These are phyloP conservation scores for Falcunculus frontatus DNA, from an alignment of 2,113 vertebrate species.

Conservation along the genomic window DNA sequence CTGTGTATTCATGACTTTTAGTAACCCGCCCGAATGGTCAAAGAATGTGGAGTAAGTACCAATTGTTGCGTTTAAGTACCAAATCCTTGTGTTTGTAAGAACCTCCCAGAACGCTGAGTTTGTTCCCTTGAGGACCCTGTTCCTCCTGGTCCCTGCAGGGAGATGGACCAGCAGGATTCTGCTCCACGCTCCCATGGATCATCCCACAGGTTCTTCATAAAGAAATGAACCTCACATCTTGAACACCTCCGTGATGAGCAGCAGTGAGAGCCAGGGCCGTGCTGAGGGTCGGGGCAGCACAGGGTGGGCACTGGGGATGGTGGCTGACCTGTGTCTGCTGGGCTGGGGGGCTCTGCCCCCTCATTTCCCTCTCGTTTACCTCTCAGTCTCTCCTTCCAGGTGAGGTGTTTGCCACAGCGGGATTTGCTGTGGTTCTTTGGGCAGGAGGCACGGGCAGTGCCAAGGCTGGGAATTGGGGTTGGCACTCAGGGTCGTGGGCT, in stretches of 20 bases:
- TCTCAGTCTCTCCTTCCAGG: background rate
- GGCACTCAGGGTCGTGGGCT: background rate
- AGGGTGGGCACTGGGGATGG: background rate
- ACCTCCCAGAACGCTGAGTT: background rate
- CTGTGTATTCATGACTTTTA: constrained; percentile 99
- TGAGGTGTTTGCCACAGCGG: background rate
- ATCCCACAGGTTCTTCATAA: background rate
- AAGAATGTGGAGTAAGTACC: constrained; percentile 98
- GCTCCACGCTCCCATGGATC: fast-evolving
- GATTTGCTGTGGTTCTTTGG: background rate
- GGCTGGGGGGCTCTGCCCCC: background rate
- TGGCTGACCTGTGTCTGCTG: background rate
- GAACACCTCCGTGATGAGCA: background rate
- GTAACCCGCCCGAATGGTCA: constrained; percentile 96
- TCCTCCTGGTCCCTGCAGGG: background rate
- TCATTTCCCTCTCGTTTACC: fast-evolving
- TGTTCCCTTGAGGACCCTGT: background rate
- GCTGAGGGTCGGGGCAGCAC: background rate
- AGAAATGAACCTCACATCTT: fast-evolving
- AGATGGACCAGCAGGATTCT: background rate
- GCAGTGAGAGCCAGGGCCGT: background rate
- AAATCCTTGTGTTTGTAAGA: background rate
- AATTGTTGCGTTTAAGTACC: background rate
- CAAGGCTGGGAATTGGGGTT: fast-evolving
- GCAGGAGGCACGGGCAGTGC: background rate